These are phyloP conservation scores for Coptodon rendalli DNA, from an alignment of 2,113 vertebrate species.

Conservation along the genomic window DNA sequence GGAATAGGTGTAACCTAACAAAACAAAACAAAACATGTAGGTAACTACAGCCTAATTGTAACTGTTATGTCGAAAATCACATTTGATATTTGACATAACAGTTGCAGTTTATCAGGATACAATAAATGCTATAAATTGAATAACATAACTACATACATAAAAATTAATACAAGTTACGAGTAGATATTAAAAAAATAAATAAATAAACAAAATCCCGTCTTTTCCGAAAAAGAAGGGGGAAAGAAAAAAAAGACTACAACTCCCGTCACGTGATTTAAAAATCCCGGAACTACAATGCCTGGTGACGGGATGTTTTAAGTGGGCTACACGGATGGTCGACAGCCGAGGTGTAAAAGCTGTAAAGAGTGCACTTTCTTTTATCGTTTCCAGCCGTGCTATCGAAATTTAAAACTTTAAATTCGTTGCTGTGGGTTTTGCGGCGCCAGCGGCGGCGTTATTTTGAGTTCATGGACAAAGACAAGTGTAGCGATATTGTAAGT, in stretches of 20 bases:
- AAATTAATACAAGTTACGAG: background rate
- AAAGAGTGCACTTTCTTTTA: background rate
- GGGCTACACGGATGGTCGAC: background rate
- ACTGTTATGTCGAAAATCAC: background rate
- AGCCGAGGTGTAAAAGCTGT: background rate
- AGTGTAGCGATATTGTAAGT: slow-evolving; percentile 61
- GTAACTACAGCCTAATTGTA: background rate
- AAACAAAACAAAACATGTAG: background rate
- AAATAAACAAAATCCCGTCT: background rate
- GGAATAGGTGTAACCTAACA: background rate
- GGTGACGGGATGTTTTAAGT: background rate
- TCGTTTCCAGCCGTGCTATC: background rate
- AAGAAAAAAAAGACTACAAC: background rate
- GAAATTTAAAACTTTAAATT: background rate
- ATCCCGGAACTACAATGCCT: slow-evolving; percentile 48
- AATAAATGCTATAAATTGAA: background rate
- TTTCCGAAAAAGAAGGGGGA: background rate
- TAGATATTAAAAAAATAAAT: background rate
- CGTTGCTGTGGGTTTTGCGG: background rate
- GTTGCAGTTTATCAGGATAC: background rate
- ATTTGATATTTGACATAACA: background rate
- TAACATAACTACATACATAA: background rate
- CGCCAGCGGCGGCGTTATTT: background rate
- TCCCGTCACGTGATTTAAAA: slow-evolving; percentile 25
- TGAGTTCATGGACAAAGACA: slow-evolving; percentile 67